phyloP scores from a whole-genome alignment of 2,888 invertebrate species.

The Drosophila quinaria region DNA sequence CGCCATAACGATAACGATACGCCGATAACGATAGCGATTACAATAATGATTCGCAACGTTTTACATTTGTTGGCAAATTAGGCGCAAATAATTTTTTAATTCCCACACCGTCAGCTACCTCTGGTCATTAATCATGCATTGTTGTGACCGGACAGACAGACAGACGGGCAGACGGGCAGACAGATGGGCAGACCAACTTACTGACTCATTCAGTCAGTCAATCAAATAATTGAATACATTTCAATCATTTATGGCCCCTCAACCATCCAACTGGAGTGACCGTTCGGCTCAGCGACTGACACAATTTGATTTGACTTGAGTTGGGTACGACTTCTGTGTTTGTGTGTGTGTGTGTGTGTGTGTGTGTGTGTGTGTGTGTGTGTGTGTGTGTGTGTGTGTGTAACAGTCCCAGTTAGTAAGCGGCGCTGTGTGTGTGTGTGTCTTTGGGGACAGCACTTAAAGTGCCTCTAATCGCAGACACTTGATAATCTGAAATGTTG shows the following conservation, averaged over 20 bases:
- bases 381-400: conserved; percentile 24
- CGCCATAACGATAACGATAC: conserved; percentile 40
- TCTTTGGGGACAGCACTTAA: conserved; percentile 16
- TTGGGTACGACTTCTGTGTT: conserved; percentile 22
- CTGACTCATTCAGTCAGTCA: conserved; percentile 57
- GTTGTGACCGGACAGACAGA: conserved; percentile 32
- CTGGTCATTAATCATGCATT: conserved; percentile 74
- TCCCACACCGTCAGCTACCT: conserved; percentile 40
- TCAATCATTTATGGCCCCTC: conserved; percentile 67
- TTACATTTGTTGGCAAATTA: conserved; percentile 53
- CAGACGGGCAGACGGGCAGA: not conserved
- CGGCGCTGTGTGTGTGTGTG: conserved; percentile 1
- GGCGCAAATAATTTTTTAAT: conserved; percentile 76
- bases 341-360: conserved; percentile 11
- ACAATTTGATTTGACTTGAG: conserved; percentile 69
- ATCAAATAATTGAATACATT: conserved; percentile 80
- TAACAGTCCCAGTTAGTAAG: too few species aligned
- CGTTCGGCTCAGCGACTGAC: conserved; percentile 35
- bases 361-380: conserved; percentile 5
- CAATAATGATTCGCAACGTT: conserved; percentile 39
- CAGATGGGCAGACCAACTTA: conserved; percentile 16
- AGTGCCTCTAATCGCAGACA: conserved; percentile 47
- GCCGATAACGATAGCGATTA: conserved; percentile 44
- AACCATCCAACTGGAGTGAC: conserved; percentile 9
- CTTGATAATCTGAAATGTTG: conserved; percentile 4